Conservation (phyloP, 2,888 invertebrate species). For the Lapara coniferarum region DNA sequence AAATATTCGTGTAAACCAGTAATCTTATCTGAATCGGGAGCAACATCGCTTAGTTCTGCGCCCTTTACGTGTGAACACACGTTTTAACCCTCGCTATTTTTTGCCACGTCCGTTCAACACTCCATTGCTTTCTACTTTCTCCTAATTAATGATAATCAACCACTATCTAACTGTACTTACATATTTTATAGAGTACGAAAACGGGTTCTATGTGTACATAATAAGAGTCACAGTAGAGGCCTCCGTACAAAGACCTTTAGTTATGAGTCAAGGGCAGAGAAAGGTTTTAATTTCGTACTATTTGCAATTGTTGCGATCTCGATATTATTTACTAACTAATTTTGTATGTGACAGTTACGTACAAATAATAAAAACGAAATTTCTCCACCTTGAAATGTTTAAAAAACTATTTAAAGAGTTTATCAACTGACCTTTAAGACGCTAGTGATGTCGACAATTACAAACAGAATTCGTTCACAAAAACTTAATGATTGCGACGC, state of each 20-base stretch:
- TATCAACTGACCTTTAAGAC: slow-evolving; percentile 7
- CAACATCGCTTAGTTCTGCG: slow-evolving; percentile 39
- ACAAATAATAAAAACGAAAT: not conserved
- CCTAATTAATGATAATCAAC: slow-evolving; percentile 52
- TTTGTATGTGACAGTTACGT: slow-evolving; percentile 3
- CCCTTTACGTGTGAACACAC: slow-evolving; percentile 66
- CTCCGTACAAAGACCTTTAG: slow-evolving; percentile 33
- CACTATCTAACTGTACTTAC: slow-evolving; percentile 44
- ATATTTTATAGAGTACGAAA: slow-evolving; percentile 29
- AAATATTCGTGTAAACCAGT: not conserved
- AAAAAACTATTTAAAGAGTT: slow-evolving; percentile 6
- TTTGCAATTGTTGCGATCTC: slow-evolving; percentile 14
- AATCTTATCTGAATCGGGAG: slow-evolving; percentile 34
- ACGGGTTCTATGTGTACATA: not conserved
- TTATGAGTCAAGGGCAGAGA: slow-evolving; percentile 42
- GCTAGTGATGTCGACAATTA: not conserved
- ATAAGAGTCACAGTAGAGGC: not conserved
- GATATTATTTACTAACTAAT: slow-evolving; percentile 12
- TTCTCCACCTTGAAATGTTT: slow-evolving; percentile 5
- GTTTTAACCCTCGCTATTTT: slow-evolving; percentile 46
- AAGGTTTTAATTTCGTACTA: slow-evolving; percentile 31
- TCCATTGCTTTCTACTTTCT: slow-evolving; percentile 63
- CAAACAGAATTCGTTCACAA: not conserved
- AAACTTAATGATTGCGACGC: slow-evolving; percentile 11
- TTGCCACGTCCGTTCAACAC: slow-evolving; percentile 42